Percentiles rank a stretch among this genome's conserved stretches.
Evolutionary conservation across 2,797 vertebrate species (phyloP).

Genomic region (Sebastolobus altivelis): DNA sequence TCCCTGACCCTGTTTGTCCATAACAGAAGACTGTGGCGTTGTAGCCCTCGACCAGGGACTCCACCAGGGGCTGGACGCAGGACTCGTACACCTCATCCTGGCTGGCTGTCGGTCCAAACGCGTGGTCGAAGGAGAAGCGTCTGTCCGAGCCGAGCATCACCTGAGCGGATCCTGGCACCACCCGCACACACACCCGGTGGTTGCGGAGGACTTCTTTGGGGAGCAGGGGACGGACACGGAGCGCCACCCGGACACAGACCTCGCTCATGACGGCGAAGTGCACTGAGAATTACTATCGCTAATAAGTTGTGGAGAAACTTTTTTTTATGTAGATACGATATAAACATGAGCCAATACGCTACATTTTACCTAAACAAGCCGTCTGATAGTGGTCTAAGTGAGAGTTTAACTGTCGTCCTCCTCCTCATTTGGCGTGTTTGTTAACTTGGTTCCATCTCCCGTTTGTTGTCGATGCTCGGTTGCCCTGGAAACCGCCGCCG

Average conservation of each 20-base stretch:
- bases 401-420: background rate
- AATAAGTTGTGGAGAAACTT: background rate
- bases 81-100: constrained; percentile 90
- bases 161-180: constrained; percentile 84
- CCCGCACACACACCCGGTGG: constrained; percentile 88
- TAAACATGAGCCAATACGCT: background rate
- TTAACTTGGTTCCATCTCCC: background rate
- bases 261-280: constrained; percentile 82
- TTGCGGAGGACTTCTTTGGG: constrained; percentile 89
- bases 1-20: constrained; percentile 94
- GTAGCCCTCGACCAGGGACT: constrained; percentile 87
- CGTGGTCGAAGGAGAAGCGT: constrained; percentile 91
- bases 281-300: accelerated
- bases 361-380: background rate
- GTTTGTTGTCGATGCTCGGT: constrained; percentile 70
- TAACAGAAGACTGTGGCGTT: constrained; percentile 94
- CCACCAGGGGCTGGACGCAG: constrained; percentile 89
- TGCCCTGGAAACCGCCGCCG: constrained; percentile 68
- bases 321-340: background rate
- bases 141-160: constrained; percentile 88
- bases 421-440: background rate
- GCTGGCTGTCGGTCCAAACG: constrained; percentile 88
- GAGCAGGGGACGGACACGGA: constrained; percentile 91
- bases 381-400: accelerated
- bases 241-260: constrained; percentile 90